Percentiles rank a stretch among this genome's conserved stretches.
Conservation (phyloP, 1,140 invertebrate genomes). For the Diprion similis region DNA sequence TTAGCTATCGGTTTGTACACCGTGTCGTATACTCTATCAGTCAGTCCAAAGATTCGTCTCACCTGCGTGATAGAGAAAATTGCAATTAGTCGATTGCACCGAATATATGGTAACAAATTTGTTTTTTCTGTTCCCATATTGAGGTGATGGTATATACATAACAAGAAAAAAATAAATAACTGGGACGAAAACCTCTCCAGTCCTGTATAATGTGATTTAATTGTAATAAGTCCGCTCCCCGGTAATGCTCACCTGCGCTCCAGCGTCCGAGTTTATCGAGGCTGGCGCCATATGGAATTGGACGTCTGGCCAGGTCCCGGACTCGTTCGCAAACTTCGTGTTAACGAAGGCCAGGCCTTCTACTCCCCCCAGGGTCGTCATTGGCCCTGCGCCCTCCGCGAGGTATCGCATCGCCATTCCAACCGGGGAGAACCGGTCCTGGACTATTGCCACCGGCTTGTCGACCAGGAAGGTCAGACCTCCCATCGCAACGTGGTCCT, state of each 20-base stretch:
- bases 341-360: slow-evolving; percentile 87
- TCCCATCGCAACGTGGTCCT: slow-evolving; percentile 84
- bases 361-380: slow-evolving; percentile 84
- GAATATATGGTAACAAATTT: too few relatives aligned
- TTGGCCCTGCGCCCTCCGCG: slow-evolving; percentile 77
- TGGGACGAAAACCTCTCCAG: too few relatives aligned
- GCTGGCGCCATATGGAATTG: slow-evolving; percentile 89
- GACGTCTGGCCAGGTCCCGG: slow-evolving; percentile 79
- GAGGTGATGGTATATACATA: too few relatives aligned
- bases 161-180: too few relatives aligned
- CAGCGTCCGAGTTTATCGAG: slow-evolving; percentile 81
- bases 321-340: slow-evolving; percentile 78
- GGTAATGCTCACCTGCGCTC: slow-evolving; percentile 77
- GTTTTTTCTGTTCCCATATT: too few relatives aligned
- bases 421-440: slow-evolving; percentile 73
- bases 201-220: slow-evolving; percentile 79
- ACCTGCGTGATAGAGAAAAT: slow-evolving; percentile 57
- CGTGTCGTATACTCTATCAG: slow-evolving; percentile 80
- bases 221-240: slow-evolving; percentile 82
- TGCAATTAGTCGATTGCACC: too few relatives aligned
- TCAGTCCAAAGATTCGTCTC: slow-evolving; percentile 80
- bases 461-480: slow-evolving; percentile 81
- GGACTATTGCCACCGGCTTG: slow-evolving; percentile 79
- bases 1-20: slow-evolving; percentile 80
- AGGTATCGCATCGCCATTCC: slow-evolving; percentile 83